A percentile compares a stretch with the other conserved stretches of the same genome.
Conservation (phyloP, 2,888 invertebrate species). For the Lamellibrachia satsuma region DNA sequence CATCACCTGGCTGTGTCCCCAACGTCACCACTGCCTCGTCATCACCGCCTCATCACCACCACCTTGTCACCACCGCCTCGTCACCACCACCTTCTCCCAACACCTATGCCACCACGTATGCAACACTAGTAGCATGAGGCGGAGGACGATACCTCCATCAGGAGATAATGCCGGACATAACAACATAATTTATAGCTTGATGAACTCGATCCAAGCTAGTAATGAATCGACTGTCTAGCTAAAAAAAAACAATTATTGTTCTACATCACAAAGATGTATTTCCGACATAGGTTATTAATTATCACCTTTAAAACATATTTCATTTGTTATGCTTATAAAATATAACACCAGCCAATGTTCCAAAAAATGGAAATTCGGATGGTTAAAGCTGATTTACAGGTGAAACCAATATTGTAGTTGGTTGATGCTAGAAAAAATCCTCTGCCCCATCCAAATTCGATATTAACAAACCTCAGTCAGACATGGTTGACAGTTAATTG, state of each 20-base stretch:
- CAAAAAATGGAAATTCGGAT: background rate
- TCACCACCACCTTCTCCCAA: background rate
- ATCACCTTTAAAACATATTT: background rate
- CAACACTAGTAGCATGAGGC: background rate
- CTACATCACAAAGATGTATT: background rate
- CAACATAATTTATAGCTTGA: background rate
- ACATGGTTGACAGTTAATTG: background rate
- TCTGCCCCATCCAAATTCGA: background rate
- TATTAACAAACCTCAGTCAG: background rate
- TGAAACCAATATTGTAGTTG: background rate
- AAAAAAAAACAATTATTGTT: background rate
- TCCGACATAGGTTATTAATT: too few species aligned
- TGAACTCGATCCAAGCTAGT: background rate
- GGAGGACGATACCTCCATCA: background rate
- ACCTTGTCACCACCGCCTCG: background rate
- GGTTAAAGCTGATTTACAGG: background rate
- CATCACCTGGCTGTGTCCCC: slow-evolving; percentile 1
- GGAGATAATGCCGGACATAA: background rate
- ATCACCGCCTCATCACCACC: background rate
- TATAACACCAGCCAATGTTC: background rate
- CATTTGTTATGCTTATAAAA: background rate
- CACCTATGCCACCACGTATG: background rate
- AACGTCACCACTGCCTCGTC: background rate
- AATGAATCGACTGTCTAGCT: background rate
- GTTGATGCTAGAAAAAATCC: background rate